phyloP scores from a whole-genome alignment of 2,797 vertebrate genomes.

The Hapalemur alaotrensis region DNA sequence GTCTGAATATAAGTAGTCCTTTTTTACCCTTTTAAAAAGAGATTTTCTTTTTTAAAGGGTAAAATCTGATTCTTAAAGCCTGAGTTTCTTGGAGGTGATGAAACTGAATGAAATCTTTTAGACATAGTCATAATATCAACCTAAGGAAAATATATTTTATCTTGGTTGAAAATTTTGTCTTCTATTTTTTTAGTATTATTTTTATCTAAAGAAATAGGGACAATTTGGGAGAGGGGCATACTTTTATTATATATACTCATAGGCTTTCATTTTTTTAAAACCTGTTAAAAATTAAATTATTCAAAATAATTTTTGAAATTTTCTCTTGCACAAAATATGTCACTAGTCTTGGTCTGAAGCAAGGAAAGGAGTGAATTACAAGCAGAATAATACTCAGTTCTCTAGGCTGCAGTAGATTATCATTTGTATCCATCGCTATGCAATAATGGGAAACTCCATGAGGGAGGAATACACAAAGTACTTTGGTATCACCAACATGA shows the following conservation, averaged over 20 bases:
- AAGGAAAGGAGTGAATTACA: background rate
- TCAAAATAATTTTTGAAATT: background rate
- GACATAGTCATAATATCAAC: background rate
- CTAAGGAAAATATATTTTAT: background rate
- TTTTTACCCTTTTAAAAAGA: background rate
- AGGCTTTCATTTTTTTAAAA: background rate
- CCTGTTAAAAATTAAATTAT: background rate
- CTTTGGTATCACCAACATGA: background rate
- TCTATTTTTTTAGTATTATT: background rate
- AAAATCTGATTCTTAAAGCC: background rate
- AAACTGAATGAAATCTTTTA: background rate
- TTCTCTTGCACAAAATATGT: background rate
- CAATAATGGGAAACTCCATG: background rate
- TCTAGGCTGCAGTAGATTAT: background rate
- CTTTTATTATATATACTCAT: background rate
- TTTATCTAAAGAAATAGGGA: background rate
- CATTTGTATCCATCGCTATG: background rate
- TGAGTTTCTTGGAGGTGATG: background rate
- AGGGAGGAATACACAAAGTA: background rate
- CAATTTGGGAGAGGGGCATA: background rate
- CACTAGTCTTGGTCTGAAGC: background rate
- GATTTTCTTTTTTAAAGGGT: background rate
- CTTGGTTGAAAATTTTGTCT: background rate
- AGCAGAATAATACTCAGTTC: background rate
- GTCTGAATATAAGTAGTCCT: constrained; percentile 1